A percentile compares a stretch with the other conserved stretches of the same genome.
phyloP scores from a whole-genome alignment of 2,888 invertebrate species.

The Coenonympha arcania region DNA sequence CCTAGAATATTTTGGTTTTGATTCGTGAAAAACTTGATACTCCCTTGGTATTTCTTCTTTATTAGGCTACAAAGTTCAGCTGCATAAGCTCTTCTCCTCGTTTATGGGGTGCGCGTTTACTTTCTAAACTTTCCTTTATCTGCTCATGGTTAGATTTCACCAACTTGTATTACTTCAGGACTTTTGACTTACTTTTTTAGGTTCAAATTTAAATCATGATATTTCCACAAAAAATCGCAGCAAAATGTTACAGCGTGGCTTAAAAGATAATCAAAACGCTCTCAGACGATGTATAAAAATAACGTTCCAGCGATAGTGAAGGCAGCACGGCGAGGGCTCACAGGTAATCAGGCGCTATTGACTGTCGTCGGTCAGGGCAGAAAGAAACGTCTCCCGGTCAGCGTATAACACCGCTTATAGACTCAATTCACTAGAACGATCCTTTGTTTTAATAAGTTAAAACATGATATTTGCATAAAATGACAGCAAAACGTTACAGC shows the following conservation, averaged over 20 bases:
- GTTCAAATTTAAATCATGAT: no score
- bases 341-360: conserved; percentile 36
- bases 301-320: conserved; percentile 12
- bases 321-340: conserved; percentile 24
- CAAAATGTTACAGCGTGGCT: background rate
- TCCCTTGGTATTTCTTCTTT: no score
- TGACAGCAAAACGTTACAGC: background rate
- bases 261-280: background rate
- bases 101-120: no score
- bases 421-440: conserved; percentile 40
- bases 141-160: no score
- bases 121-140: no score
- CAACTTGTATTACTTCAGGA: no score
- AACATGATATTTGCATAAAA: background rate
- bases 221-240: background rate
- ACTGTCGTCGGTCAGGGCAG: conserved; percentile 42
- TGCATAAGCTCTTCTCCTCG: no score
- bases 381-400: conserved; percentile 67
- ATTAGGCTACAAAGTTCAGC: no score
- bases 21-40: no score
- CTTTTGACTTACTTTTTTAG: no score
- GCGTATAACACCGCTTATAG: conserved; percentile 60
- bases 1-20: no score
- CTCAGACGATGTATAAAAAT: background rate
- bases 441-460: background rate